phyloP scores from a whole-genome alignment of 2,113 vertebrate species.

The Indicator maculatus region DNA sequence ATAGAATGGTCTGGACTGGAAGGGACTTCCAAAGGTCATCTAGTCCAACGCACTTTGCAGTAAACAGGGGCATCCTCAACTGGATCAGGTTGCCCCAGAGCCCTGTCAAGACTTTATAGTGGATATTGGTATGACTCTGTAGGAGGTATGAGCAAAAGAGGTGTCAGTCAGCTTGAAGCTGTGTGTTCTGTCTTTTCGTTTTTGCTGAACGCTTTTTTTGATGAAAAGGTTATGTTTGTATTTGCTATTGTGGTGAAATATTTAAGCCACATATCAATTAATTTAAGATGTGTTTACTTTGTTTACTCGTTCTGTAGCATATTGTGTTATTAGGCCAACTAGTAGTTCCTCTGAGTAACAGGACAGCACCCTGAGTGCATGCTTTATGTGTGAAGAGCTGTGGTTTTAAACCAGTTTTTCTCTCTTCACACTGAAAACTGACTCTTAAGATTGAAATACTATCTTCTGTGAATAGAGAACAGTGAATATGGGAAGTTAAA shows the following conservation, averaged over 20 bases:
- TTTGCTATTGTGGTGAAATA: not conserved
- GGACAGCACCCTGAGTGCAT: not conserved
- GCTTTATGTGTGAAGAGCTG: not conserved
- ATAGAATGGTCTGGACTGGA: no score
- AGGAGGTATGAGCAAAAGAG: not conserved
- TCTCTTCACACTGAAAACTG: not conserved
- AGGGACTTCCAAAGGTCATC: no score
- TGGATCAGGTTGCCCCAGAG: no score
- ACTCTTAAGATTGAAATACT: not conserved
- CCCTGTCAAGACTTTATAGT: not conserved
- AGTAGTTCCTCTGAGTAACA: not conserved
- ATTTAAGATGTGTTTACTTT: not conserved
- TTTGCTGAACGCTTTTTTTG: not conserved
- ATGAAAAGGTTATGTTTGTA: not conserved
- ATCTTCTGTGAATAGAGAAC: not conserved
- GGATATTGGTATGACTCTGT: not conserved
- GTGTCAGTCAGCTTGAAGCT: not conserved
- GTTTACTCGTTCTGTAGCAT: not conserved
- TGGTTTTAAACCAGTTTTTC: not conserved
- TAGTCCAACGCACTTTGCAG: no score
- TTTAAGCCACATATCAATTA: not conserved
- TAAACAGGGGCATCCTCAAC: no score
- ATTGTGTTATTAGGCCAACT: not conserved
- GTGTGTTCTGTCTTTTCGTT: not conserved
- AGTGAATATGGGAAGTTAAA: not conserved